Evolutionary conservation across 1,140 invertebrate genomes (phyloP), one percentile per base, ranked within the genome.

Genomic region (Venturia canescens): DNA sequence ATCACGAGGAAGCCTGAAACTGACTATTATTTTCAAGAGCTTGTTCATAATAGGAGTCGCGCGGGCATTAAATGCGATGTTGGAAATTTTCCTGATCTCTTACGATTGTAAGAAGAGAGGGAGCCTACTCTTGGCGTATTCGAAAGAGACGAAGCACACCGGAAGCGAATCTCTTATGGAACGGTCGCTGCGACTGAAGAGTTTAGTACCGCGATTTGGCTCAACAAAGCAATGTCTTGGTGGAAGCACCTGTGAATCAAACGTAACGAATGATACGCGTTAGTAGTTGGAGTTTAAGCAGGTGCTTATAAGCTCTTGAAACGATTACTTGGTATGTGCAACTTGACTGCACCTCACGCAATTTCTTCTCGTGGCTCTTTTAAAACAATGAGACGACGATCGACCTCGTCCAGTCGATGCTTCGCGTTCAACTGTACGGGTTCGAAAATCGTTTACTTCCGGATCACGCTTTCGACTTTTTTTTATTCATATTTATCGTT

Each of bases 331-430:
- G 83, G 82, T 85, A 85, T 82, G 80, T 80, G 83, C 63, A 27
- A 29, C 44, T 83, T 80, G 81, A 44, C 83, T 76, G 83, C 81
- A 80, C 60, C 53, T 71, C 18, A 13, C 38, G 38, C 75, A 67
- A 72, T 78, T 57, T 57, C 82, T 80, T 83, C 84, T 67, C 71
- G 13, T 50, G 7, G 84, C 80, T 85, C 85, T 88, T 89, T 91
- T 87, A 90, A 90, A 89, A 90, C 88, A 89, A 90, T 90, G 84
- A 86, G 88, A 84, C 85, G 83, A 87, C 83, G 53, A 38, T 80
- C 57, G 34, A 31, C 21, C 6, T 7, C 66, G 18, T 53, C 44
- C 38, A 69, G 44, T 72, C 70, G 70, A 21, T 21, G 7, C 7
- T 44, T 44, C 38, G 38, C 38, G 38, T 44, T 44, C 38, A 44